phyloP scores from a whole-genome alignment of 2,888 invertebrate genomes.

The Tromatobia lineatoria region DNA sequence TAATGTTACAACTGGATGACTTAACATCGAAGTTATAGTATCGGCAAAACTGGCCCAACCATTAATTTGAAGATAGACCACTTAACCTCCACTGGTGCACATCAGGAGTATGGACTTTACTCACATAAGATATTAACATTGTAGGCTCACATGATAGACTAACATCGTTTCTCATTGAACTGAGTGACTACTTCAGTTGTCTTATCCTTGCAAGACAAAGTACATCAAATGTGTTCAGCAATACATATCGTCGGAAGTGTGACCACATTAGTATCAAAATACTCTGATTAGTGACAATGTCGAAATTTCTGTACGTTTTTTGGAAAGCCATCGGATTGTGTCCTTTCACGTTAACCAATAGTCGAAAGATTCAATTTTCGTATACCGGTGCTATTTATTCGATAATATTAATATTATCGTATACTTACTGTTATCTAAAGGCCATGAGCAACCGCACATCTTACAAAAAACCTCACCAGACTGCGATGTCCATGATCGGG shows the following conservation, averaged over 20 bases:
- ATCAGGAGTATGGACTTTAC: background rate
- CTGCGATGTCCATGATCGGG: conserved; percentile 31
- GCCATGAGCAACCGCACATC: background rate
- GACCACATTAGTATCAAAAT: background rate
- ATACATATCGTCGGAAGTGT: background rate
- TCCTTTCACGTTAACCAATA: conserved; percentile 34
- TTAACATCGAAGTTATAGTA: background rate
- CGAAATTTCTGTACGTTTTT: conserved; percentile 37
- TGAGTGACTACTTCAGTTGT: background rate
- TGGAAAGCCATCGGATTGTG: conserved; percentile 57
- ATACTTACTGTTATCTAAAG: conserved; percentile 18
- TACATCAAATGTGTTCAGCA: background rate
- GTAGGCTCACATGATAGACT: background rate
- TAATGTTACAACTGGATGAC: conserved; percentile 66
- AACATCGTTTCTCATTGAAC: background rate
- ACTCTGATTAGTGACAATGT: background rate
- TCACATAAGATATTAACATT: background rate
- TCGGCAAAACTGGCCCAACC: background rate
- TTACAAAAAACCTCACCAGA: background rate
- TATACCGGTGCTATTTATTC: conserved; percentile 46
- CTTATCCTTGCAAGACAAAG: background rate
- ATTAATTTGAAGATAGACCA: background rate
- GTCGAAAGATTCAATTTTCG: conserved; percentile 31
- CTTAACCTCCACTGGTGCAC: background rate
- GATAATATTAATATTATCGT: background rate